Evolutionary conservation across 1,140 invertebrate species (phyloP).

Genomic region (Lasioglossum albipes): DNA sequence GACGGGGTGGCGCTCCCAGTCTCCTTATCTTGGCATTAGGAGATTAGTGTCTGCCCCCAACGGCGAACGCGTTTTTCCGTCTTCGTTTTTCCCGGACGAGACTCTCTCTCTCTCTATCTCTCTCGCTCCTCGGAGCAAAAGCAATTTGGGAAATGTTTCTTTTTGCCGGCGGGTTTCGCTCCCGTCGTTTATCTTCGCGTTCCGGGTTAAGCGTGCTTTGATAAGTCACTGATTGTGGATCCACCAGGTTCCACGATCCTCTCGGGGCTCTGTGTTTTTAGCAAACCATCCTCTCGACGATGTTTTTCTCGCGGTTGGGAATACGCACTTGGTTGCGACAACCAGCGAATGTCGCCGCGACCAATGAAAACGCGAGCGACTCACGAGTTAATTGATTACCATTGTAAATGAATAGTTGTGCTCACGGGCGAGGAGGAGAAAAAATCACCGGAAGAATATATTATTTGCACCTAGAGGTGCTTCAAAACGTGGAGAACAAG

Average conservation of each 20-base stretch:
- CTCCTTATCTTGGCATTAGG: constrained; percentile 76
- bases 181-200: constrained; percentile 31
- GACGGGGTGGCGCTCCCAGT: no score
- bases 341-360: no score
- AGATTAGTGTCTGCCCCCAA: constrained; percentile 67
- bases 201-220: constrained; percentile 12
- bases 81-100: constrained; percentile 27
- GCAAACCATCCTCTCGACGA: background rate
- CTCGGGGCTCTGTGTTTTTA: background rate
- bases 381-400: no score
- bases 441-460: no score
- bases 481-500: no score
- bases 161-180: constrained; percentile 24
- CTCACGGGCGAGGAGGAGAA: no score
- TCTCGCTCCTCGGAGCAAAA: constrained; percentile 9
- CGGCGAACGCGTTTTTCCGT: constrained; percentile 31
- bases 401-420: no score
- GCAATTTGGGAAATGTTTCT: constrained; percentile 46
- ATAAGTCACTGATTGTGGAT: constrained; percentile 23
- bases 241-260: background rate
- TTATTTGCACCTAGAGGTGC: no score
- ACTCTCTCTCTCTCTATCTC: background rate
- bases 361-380: no score
- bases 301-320: no score
- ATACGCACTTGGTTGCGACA: no score